Base-by-base conservation (phyloP, 2,888 invertebrate species). In the Panopea generosa region DNA sequence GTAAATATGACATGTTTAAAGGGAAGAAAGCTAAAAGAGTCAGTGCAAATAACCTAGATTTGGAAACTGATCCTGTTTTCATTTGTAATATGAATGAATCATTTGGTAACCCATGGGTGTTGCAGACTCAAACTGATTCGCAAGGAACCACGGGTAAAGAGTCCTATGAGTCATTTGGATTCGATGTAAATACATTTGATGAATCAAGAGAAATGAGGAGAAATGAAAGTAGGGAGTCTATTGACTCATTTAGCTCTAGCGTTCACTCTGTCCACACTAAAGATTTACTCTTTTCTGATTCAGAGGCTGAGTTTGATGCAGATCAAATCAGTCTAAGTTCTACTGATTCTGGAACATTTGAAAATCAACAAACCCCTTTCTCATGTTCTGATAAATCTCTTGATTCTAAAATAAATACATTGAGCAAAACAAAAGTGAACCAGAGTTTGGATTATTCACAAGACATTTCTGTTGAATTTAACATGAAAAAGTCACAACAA, bases 231-330 rank as follows among this genome's bases (percentile, higher is more conserved):
- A 47, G 33, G n/a, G 68, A 67, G 22, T 80, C 80, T 52, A 16
- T 80, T 20, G 80, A 80, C 59, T 80, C 80, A 0, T 80, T 80
- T 47, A 66, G 68, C 29, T 80, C 80, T 2, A 80, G 80, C 55
- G 45, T 67, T 20, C 80, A 77, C 27, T 80, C 80, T 14, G 73
- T 74, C 4, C 59, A 52, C 7, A 72, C 69, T 66, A 52, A 66
- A 38, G 70, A 80, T 18, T 53, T 70, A 18, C 47, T 80, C 26
- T 80, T 76, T 26, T 80, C 80, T 16, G 80, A 77, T 27, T 80
- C 80, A 11, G 80, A 80, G 47, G 69, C 72, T 18, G 80, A 71
- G 55, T 62, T 68, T 43, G 68, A 69, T 56, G 18, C 55, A 2
- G 72, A 73, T 56, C 59, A 71, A 14, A 53, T 68, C 18, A 50